These are phyloP conservation scores for Acronicta alni DNA, from an alignment of 2,888 invertebrate genomes.

Conservation along the genomic window DNA sequence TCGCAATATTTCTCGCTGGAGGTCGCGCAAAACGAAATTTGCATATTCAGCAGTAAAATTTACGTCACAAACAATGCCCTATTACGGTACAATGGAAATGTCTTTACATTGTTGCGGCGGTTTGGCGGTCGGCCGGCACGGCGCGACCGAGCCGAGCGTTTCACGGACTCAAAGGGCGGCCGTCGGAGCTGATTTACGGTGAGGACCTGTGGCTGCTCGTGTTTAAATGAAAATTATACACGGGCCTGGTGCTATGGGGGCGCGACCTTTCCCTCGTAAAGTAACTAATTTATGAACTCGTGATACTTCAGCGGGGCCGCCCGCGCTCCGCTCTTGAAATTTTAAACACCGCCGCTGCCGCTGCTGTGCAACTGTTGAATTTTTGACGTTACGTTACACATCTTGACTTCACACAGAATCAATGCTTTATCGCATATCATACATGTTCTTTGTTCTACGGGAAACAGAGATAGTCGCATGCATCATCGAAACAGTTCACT, in stretches of 20 bases:
- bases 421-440: conserved; percentile 57
- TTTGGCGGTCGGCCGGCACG: conserved; percentile 42
- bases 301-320: conserved; percentile 78
- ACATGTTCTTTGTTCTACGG: conserved; percentile 2
- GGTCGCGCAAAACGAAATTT: conserved; percentile 83
- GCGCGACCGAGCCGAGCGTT: conserved; percentile 50
- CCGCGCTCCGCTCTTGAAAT: conserved; percentile 81
- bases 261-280: conserved; percentile 83
- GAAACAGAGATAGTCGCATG: not conserved
- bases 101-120: conserved; percentile 83
- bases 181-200: conserved; percentile 82
- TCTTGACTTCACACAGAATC: conserved; percentile 69
- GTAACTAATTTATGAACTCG: conserved; percentile 86
- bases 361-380: conserved; percentile 75
- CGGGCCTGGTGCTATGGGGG: conserved; percentile 74
- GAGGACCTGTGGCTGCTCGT: conserved; percentile 82
- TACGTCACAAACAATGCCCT: conserved; percentile 87
- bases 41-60: conserved; percentile 87
- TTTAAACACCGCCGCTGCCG: conserved; percentile 77
- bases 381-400: conserved; percentile 74
- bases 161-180: conserved; percentile 71
- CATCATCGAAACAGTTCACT: no score
- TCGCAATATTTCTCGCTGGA: conserved; percentile 83
- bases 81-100: conserved; percentile 86
- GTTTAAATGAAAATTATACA: conserved; percentile 87